Evolutionary conservation across 23 tunicate species (phyloP).

Genomic region (Styela clava): DNA sequence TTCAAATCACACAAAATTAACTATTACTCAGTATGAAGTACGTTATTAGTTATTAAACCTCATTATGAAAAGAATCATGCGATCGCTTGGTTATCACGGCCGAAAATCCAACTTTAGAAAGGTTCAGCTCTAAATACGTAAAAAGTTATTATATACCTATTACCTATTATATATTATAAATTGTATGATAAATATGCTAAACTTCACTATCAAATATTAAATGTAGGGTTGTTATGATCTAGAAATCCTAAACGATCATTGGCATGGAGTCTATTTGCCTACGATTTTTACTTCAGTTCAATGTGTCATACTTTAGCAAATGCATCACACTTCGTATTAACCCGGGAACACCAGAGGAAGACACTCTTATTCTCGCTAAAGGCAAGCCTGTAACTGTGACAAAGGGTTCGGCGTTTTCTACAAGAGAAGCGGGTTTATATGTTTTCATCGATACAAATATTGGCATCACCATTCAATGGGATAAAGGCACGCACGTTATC

Average conservation of each 20-base stretch:
- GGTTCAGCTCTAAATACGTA: no score
- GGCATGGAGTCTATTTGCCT: neutral
- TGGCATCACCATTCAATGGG: conserved; percentile 98
- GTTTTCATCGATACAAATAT: conserved; percentile 92
- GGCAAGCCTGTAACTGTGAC: conserved; percentile 88
- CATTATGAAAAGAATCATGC: no score
- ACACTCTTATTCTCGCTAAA: conserved; percentile 59
- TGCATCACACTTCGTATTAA: conserved; percentile 79
- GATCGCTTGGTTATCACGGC: no score
- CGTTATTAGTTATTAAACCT: no score
- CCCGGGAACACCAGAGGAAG: conserved; percentile 81
- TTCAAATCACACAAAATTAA: no score
- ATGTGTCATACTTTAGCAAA: conserved; percentile 44
- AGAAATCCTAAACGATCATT: neutral
- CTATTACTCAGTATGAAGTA: no score
- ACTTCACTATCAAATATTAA: no score
- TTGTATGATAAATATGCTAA: no score
- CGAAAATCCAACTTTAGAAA: no score
- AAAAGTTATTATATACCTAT: no score
- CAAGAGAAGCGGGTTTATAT: conserved; percentile 90
- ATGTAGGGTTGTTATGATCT: no score
- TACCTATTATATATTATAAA: no score
- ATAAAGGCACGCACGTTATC: conserved; percentile 93
- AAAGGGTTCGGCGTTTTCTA: conserved; percentile 75
- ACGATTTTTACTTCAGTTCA: neutral